phyloP scores from a whole-genome alignment of 1,140 invertebrate species.

The Venturia canescens region DNA sequence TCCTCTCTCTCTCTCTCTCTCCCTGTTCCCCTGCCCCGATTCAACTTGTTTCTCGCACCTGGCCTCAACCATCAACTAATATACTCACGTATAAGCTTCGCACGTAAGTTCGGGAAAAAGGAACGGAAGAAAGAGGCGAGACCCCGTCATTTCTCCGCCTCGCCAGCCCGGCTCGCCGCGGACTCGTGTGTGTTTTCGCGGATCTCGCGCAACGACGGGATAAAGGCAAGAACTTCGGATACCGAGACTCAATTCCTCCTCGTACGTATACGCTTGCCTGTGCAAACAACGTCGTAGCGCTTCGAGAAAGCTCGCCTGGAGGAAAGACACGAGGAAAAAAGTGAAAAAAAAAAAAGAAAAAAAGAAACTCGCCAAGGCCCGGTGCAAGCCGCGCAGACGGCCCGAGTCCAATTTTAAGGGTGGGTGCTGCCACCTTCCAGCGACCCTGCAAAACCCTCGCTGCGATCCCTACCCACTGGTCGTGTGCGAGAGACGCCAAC shows the following conservation, averaged over 20 bases:
- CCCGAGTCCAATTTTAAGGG: constrained; percentile 67
- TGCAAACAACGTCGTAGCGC: no score
- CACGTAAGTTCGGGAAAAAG: not conserved
- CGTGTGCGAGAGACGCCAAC: constrained; percentile 5
- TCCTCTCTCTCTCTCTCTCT: no score
- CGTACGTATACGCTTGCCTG: no score
- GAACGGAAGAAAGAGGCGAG: not conserved
- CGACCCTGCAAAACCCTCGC: constrained; percentile 65
- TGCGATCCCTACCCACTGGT: not conserved
- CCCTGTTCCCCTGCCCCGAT: constrained; percentile 1
- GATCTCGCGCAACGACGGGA: no score
- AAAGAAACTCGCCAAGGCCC: not conserved
- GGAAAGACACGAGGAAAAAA: constrained; percentile 2
- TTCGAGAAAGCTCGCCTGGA: not conserved
- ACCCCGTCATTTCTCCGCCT: no score
- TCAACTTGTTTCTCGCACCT: constrained; percentile 30
- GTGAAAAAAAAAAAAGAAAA: constrained; percentile 15
- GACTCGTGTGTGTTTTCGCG: no score
- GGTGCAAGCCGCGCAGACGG: constrained; percentile 54
- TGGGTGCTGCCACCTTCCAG: constrained; percentile 69
- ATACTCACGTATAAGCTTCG: not conserved
- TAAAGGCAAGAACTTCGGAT: no score
- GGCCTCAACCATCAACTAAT: not conserved
- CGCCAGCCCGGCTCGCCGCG: no score
- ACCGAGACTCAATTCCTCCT: no score